A percentile compares a stretch with the other conserved stretches of the same genome.
These are phyloP conservation scores for Patella vulgata DNA, from an alignment of 1,140 invertebrate genomes.

Conservation along the genomic window DNA sequence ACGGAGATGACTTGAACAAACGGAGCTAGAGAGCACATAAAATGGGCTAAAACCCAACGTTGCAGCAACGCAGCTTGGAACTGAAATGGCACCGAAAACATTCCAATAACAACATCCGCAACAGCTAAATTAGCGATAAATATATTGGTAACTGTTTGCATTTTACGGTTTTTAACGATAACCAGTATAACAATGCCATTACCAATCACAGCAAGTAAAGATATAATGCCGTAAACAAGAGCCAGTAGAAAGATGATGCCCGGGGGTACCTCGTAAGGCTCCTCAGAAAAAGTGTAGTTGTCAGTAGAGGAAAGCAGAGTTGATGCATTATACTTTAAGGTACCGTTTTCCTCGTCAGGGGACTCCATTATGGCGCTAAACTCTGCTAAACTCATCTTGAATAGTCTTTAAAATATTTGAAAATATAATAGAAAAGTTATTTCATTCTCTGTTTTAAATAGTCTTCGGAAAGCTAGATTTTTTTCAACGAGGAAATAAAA, in stretches of 20 bases:
- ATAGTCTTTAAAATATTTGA: no score
- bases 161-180: slow-evolving; percentile 71
- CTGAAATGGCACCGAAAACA: slow-evolving; percentile 74
- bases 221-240: slow-evolving; percentile 83
- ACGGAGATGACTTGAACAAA: slow-evolving; percentile 80
- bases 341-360: no score
- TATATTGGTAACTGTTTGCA: slow-evolving; percentile 85
- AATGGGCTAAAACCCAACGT: slow-evolving; percentile 82
- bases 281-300: no score
- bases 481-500: no score
- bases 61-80: slow-evolving; percentile 83
- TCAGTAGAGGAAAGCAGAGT: no score
- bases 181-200: slow-evolving; percentile 86
- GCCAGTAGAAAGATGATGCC: slow-evolving; percentile 79
- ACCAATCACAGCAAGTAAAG: slow-evolving; percentile 79
- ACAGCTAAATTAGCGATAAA: slow-evolving; percentile 72
- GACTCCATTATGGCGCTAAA: no score
- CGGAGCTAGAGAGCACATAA: slow-evolving; percentile 85
- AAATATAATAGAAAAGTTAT: no score
- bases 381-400: no score
- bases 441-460: no score
- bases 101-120: slow-evolving; percentile 57
- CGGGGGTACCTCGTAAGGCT: slow-evolving; percentile 76
- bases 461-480: no score
- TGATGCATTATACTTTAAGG: no score